These are phyloP conservation scores for Peromyscus maniculatus DNA, from an alignment of 2,113 vertebrate species.

Conservation along the genomic window DNA sequence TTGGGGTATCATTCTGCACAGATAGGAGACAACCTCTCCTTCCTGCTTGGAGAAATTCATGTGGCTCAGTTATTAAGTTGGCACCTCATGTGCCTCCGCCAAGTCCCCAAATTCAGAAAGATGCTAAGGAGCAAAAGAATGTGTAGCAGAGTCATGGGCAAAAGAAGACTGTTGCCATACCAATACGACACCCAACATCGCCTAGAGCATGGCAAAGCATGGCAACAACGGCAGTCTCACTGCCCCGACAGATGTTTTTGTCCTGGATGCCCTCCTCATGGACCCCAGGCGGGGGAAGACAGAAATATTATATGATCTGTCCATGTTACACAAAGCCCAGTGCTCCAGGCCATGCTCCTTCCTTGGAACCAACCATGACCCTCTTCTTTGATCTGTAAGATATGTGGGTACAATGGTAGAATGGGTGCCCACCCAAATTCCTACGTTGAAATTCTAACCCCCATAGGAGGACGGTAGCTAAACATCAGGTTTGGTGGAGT, in stretches of 20 bases:
- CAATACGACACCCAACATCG: fast-evolving
- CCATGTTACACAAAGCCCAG: not conserved
- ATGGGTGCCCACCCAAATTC: not conserved
- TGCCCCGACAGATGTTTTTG: not conserved
- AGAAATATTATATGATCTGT: not conserved
- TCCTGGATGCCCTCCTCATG: not conserved
- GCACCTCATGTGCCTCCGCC: not conserved
- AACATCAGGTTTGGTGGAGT: not conserved
- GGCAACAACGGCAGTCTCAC: not conserved
- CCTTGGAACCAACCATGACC: not conserved
- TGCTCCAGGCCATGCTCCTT: not conserved
- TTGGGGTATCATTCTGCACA: not conserved
- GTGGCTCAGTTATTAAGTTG: not conserved
- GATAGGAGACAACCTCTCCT: not conserved
- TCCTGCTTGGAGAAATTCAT: not conserved
- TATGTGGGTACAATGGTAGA: not conserved
- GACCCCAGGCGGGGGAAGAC: not conserved
- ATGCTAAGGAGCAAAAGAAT: not conserved
- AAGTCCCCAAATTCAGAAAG: not conserved
- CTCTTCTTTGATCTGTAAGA: not conserved
- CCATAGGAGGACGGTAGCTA: not conserved
- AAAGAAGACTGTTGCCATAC: not conserved
- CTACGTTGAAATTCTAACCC: not conserved
- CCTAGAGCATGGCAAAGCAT: not conserved
- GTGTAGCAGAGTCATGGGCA: too few species aligned